phyloP scores from a whole-genome alignment of 2,888 invertebrate genomes.

The Patella pellucida region DNA sequence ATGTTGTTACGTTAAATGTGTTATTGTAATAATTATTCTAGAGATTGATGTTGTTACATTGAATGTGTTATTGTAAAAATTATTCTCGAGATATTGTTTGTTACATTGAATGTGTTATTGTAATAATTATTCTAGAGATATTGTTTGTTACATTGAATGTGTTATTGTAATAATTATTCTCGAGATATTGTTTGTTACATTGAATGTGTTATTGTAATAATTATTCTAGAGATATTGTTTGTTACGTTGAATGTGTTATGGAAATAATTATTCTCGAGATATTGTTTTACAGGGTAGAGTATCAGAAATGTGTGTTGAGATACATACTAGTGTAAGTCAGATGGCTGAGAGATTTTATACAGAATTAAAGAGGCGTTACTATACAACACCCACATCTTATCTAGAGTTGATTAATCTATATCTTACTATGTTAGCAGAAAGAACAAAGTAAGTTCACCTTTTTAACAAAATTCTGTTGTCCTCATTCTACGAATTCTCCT shows the following conservation, averaged over 20 bases:
- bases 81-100: too few species aligned
- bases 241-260: too few species aligned
- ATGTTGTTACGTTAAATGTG: too few species aligned
- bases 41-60: too few species aligned
- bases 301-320: slow-evolving; percentile 79
- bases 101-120: too few species aligned
- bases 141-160: too few species aligned
- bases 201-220: too few species aligned
- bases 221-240: too few species aligned
- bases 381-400: slow-evolving; percentile 93
- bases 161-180: background rate
- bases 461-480: background rate
- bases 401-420: slow-evolving; percentile 88
- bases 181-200: too few species aligned
- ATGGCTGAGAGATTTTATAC: slow-evolving; percentile 83
- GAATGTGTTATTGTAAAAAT: too few species aligned
- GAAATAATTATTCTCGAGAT: background rate
- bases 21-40: background rate
- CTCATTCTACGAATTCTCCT: too few species aligned
- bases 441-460: slow-evolving; percentile 77
- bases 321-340: slow-evolving; percentile 83
- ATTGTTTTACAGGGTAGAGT: slow-evolving; percentile 69
- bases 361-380: slow-evolving; percentile 88
- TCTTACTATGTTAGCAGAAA: slow-evolving; percentile 78
- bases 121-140: background rate